Conservation (phyloP, 2,113 vertebrate species). For the Labeo rohita region DNA sequence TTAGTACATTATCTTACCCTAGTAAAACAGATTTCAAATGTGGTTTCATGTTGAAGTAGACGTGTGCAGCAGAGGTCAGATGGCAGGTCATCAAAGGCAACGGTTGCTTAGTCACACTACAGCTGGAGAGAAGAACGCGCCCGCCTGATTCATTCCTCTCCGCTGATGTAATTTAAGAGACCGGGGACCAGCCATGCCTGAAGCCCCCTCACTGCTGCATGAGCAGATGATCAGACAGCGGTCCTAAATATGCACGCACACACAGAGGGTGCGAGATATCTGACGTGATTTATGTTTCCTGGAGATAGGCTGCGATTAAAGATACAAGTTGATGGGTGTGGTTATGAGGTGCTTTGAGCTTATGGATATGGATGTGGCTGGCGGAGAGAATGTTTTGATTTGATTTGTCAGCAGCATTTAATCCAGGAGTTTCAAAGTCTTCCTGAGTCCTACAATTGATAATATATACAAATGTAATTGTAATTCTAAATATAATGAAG, state of each 20-base stretch:
- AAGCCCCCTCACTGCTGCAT: slow-evolving; percentile 40
- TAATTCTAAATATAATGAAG: not conserved
- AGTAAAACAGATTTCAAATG: slow-evolving; percentile 25
- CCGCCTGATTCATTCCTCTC: slow-evolving; percentile 69
- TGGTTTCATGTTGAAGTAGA: not conserved
- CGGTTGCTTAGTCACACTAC: slow-evolving; percentile 66
- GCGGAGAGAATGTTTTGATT: not conserved
- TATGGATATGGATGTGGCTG: not conserved
- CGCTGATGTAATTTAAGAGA: slow-evolving; percentile 66
- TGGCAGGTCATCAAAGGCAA: slow-evolving; percentile 53
- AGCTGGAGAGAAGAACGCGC: slow-evolving; percentile 61
- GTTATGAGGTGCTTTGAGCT: not conserved
- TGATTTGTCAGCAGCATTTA: slow-evolving; percentile 57
- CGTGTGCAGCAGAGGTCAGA: slow-evolving; percentile 33
- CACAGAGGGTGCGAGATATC: slow-evolving; percentile 50
- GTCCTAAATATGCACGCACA: slow-evolving; percentile 63
- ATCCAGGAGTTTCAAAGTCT: slow-evolving; percentile 39
- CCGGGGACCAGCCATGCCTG: slow-evolving; percentile 60
- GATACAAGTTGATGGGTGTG: not conserved
- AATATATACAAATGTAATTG: not conserved
- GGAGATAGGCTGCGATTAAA: slow-evolving; percentile 25
- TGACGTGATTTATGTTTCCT: slow-evolving; percentile 34
- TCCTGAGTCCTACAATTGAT: too few species aligned
- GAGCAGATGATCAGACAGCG: not conserved
- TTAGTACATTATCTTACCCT: not conserved